A percentile compares a stretch with the other conserved stretches of the same genome.
Evolutionary conservation across 2,797 vertebrate genomes (phyloP).

Genomic region (Anniella stebbinsi): DNA sequence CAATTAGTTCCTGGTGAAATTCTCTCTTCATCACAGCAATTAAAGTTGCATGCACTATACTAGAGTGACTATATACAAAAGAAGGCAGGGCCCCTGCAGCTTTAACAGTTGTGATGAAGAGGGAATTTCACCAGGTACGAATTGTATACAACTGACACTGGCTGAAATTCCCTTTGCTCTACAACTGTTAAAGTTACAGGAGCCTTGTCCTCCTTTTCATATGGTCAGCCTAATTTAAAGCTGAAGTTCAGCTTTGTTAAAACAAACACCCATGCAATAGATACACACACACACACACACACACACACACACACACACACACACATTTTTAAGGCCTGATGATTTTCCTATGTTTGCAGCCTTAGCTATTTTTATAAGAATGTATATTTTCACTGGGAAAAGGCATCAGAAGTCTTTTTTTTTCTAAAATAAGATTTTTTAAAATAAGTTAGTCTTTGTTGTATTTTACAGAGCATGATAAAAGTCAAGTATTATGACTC

Average conservation of each 20-base stretch:
- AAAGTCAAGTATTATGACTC: slow-evolving; percentile 28
- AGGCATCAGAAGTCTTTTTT: slow-evolving; percentile 53
- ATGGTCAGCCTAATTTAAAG: too few relatives aligned
- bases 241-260: background rate
- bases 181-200: too few relatives aligned
- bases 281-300: background rate
- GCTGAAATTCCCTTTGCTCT: too few relatives aligned
- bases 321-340: slow-evolving; percentile 13
- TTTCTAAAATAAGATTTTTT: slow-evolving; percentile 29
- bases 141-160: too few relatives aligned
- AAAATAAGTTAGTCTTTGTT: background rate
- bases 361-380: slow-evolving; percentile 32
- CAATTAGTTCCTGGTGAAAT: too few relatives aligned
- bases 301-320: background rate
- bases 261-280: background rate
- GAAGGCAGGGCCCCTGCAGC: too few relatives aligned
- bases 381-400: slow-evolving; percentile 46
- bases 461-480: slow-evolving; percentile 26
- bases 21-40: too few relatives aligned
- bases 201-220: too few relatives aligned
- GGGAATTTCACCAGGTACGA: too few relatives aligned
- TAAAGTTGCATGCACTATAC: too few relatives aligned
- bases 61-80: too few relatives aligned
- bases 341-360: slow-evolving; percentile 36
- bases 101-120: too few relatives aligned